These are phyloP conservation scores for Geothlypis trichas DNA, from an alignment of 2,113 vertebrate genomes.

Conservation along the genomic window DNA sequence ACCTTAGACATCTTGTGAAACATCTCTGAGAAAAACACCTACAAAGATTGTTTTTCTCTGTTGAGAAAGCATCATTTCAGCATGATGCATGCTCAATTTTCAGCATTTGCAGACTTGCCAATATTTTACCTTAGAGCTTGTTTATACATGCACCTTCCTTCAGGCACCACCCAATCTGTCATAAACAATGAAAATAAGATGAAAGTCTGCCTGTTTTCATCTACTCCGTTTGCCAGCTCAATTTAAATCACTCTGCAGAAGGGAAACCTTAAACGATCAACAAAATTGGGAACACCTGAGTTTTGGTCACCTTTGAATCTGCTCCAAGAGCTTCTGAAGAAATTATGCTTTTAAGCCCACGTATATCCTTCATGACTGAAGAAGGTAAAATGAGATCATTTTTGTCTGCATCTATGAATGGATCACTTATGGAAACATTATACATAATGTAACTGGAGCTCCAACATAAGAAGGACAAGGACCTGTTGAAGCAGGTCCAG, in stretches of 20 bases:
- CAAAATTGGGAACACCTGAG: neutral
- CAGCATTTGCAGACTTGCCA: constrained; percentile 11
- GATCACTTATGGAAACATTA: neutral
- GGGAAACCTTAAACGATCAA: neutral
- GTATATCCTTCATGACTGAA: neutral
- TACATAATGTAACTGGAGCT: neutral
- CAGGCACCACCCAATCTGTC: neutral
- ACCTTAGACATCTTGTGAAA: neutral
- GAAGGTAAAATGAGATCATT: neutral
- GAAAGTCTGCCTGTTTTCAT: neutral
- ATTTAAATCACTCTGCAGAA: neutral
- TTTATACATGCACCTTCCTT: constrained; percentile 23
- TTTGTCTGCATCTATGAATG: neutral
- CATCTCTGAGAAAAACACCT: neutral
- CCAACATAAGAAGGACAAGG: neutral
- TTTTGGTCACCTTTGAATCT: neutral
- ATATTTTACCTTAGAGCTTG: constrained; percentile 26
- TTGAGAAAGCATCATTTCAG: neutral
- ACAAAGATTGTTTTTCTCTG: neutral
- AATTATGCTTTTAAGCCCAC: neutral
- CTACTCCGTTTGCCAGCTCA: neutral
- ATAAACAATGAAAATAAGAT: constrained; percentile 11
- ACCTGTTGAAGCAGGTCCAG: neutral
- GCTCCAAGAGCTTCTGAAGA: neutral
- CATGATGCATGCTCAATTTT: constrained; percentile 1